Conservation (phyloP, 2,797 vertebrate genomes). For the Malurus leucopterus region DNA sequence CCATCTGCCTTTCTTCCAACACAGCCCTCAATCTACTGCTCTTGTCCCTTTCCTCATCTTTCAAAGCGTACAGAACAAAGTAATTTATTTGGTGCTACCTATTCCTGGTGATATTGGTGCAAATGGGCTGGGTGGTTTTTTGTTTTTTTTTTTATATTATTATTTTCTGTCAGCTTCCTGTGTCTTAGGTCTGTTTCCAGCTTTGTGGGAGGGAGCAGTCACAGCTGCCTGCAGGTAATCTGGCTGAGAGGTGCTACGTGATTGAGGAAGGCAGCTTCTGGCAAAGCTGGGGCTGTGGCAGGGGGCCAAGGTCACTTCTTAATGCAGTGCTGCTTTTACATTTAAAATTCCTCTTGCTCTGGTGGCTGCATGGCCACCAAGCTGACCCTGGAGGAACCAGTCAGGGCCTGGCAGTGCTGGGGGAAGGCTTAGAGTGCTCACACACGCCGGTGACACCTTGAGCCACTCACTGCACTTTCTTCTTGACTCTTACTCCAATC, state of each 20-base stretch:
- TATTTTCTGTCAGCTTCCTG: neutral
- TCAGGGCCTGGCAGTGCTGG: neutral
- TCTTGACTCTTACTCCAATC: neutral
- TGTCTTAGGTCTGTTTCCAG: neutral
- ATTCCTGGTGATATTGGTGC: neutral
- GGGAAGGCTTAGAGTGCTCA: rapidly evolving
- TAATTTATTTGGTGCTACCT: neutral
- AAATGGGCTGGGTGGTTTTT: neutral
- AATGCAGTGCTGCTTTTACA: neutral
- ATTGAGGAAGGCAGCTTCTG: neutral
- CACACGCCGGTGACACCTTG: rapidly evolving
- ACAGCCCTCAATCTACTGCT: neutral
- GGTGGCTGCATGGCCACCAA: neutral
- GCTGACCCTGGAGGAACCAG: neutral
- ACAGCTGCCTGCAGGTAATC: neutral
- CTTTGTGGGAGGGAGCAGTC: neutral
- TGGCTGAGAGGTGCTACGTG: neutral
- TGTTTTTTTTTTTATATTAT: neutral
- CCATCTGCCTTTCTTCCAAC: neutral
- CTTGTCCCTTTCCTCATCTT: neutral
- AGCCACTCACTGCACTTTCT: neutral
- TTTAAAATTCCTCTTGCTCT: neutral
- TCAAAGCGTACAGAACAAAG: neutral
- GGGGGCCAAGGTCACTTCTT: neutral
- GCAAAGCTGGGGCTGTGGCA: neutral